Percentiles rank a stretch among this genome's conserved stretches.
These are phyloP conservation scores for Acropora yongei DNA, from an alignment of 64 coral and sea anemone genomes.

Conservation along the genomic window DNA sequence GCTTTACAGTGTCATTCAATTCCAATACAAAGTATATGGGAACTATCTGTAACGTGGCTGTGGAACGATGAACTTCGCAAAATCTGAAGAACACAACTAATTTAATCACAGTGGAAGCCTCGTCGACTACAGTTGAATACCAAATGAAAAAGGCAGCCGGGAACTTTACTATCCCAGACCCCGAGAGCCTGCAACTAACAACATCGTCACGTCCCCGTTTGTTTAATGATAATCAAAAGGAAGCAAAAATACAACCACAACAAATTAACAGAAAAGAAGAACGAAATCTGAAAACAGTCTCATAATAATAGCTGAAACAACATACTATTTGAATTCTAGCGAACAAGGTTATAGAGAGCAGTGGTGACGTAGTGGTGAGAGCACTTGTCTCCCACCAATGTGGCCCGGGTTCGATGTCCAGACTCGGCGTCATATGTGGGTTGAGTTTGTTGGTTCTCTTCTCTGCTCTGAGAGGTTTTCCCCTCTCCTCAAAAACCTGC, in stretches of 20 bases:
- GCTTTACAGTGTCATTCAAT: too few species aligned
- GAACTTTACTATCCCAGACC: too few species aligned
- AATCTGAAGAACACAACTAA: background rate
- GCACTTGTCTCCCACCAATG: too few species aligned
- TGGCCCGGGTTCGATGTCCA: too few species aligned
- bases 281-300: background rate
- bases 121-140: background rate
- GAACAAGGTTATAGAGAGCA: too few species aligned
- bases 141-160: background rate
- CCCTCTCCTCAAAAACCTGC: too few species aligned
- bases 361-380: too few species aligned
- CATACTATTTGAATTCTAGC: background rate
- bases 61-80: background rate
- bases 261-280: slow-evolving; percentile 1
- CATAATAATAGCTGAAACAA: background rate
- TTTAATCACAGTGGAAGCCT: background rate
- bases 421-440: too few species aligned
- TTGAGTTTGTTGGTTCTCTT: too few species aligned
- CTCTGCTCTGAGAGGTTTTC: too few species aligned
- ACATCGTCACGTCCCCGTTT: background rate
- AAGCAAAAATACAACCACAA: background rate
- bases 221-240: background rate
- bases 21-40: too few species aligned
- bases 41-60: background rate
- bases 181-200: background rate